Evolutionary conservation across 2,888 invertebrate genomes (phyloP), one percentile per base, ranked within the genome.

Genomic region (Acleris sparsana): DNA sequence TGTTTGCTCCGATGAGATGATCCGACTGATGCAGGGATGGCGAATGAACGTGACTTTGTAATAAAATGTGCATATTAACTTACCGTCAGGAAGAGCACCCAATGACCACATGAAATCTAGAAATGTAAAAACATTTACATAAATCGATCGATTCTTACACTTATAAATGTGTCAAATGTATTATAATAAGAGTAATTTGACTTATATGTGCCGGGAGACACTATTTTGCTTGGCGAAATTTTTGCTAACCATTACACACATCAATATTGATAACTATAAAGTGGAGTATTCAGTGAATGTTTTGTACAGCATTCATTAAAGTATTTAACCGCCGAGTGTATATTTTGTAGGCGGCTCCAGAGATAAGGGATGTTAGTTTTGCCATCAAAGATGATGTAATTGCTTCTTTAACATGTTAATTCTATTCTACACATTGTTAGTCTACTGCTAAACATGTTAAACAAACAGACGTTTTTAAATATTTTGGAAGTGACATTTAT

Each of bases 91-190:
- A 95, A 98, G 96, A 94, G 97, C 97, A 95, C 97, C 98, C 96
- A 98, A 96, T 94, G 97, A 97, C 98, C 98, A 98, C 97, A 98
- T 97, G 96, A 98, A 97, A 97, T 98, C 98, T 98, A 96, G 94
- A 96, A 94, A 94, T 93, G 93, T 92, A 93, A 93, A 93, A 93
- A 92, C 87, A 93, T 91, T 92, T 92, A 90, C 91, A 91, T 92
- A 91, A 92, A 87, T 92, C 87, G 91, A 92, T 83, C 91, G 86
- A 90, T 87, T 84, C 87, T 91, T 89, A 90, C 80, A 88, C 83
- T 84, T 83, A 85, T 73, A 83, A 76, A 83, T 77, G 77, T 81
- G 74, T 82, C 80, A 84, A 77, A 79, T 76, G 75, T 79, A 80
- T 80, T 77, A 71, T 62, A 75, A 72, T 76, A 67, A 71, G 61